Conservation (phyloP, 2,888 invertebrate species). For the Aromia moschata region DNA sequence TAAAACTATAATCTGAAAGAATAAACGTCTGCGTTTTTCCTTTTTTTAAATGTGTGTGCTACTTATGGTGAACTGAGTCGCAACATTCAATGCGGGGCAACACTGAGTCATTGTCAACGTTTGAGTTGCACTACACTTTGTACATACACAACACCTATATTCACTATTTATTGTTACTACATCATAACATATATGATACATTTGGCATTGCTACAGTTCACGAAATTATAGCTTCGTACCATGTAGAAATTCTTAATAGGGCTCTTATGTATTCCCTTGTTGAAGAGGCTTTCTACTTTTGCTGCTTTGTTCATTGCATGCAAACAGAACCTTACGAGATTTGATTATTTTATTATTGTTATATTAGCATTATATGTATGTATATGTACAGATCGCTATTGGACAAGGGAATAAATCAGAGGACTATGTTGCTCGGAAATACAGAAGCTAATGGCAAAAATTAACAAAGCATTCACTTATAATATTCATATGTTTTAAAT, state of each 20-base stretch:
- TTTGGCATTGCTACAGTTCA: slow-evolving; percentile 62
- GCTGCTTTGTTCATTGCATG: slow-evolving; percentile 6
- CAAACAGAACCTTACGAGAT: background rate
- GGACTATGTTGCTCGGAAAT: slow-evolving; percentile 25
- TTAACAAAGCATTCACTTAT: slow-evolving; percentile 50
- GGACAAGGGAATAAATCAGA: slow-evolving; percentile 9
- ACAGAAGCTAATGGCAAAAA: slow-evolving; percentile 48
- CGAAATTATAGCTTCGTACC: slow-evolving; percentile 45
- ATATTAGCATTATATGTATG: slow-evolving; percentile 23
- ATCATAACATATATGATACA: slow-evolving; percentile 62
- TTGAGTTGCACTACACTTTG: slow-evolving; percentile 60
- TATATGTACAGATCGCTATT: slow-evolving; percentile 14
- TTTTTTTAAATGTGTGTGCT: slow-evolving; percentile 52
- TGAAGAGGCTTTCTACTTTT: background rate
- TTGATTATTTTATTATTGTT: slow-evolving; percentile 23
- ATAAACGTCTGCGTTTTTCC: slow-evolving; percentile 50
- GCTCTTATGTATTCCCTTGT: slow-evolving; percentile 6
- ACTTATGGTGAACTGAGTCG: slow-evolving; percentile 52
- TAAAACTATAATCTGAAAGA: slow-evolving; percentile 51
- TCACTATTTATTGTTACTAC: slow-evolving; percentile 58
- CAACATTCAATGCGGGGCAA: slow-evolving; percentile 46
- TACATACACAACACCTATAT: slow-evolving; percentile 61
- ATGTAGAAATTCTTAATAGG: slow-evolving; percentile 28
- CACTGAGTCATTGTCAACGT: slow-evolving; percentile 48
- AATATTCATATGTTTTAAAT: slow-evolving; percentile 50